Evolutionary conservation across 2,888 invertebrate genomes (phyloP).

Genomic region (Drosophila mercatorum): DNA sequence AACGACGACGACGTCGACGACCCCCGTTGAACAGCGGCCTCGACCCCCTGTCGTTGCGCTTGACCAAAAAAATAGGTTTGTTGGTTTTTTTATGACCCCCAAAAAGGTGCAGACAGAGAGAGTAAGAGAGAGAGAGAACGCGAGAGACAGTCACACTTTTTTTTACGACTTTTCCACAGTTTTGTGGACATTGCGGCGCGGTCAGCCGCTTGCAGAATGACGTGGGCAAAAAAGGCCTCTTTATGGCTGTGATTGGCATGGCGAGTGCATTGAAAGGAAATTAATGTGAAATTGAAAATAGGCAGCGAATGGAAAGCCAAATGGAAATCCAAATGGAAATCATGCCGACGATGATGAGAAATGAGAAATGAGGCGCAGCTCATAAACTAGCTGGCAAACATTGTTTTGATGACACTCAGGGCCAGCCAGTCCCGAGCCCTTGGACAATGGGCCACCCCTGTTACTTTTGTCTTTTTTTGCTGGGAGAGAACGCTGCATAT

Average conservation of each 20-base stretch:
- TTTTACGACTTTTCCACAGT: conserved; percentile 71
- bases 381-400: conserved; percentile 77
- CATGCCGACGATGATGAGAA: conserved; percentile 39
- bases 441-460: conserved; percentile 50
- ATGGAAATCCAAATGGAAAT: conserved; percentile 10
- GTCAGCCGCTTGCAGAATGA: conserved; percentile 63
- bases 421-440: conserved; percentile 48
- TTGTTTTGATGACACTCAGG: conserved; percentile 79
- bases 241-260: conserved; percentile 48
- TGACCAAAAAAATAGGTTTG: conserved; percentile 75
- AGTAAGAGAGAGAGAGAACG: conserved; percentile 21
- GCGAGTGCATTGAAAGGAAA: conserved; percentile 64
- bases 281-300: conserved; percentile 76
- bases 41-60: conserved; percentile 76
- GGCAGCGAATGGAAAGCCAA: conserved; percentile 13
- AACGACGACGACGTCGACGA: conserved; percentile 33
- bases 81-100: conserved; percentile 77
- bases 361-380: conserved; percentile 64
- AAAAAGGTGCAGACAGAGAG: conserved; percentile 6
- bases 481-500: conserved; percentile 51
- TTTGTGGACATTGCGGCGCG: conserved; percentile 65
- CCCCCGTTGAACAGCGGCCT: conserved; percentile 21
- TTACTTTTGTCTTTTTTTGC: background rate
- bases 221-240: conserved; percentile 44
- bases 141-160: conserved; percentile 36